Percentiles rank a stretch among this genome's conserved stretches.
These are phyloP conservation scores for western clawed frog (Xenopus tropicalis) DNA, from an alignment of 2,113 vertebrate species.

Conservation along the genomic window DNA sequence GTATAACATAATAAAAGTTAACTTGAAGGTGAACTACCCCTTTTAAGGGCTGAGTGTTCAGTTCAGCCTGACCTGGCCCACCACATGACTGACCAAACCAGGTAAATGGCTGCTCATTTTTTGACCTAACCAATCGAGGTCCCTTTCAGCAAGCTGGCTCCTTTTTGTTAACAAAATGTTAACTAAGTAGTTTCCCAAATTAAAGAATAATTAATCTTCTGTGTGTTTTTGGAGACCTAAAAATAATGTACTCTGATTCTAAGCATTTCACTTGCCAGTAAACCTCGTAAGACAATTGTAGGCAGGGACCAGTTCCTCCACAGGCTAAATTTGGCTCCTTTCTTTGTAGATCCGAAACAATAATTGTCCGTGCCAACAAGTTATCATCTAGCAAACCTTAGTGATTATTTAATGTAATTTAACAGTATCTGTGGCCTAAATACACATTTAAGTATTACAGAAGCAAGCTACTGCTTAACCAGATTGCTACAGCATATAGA, in stretches of 20 bases:
- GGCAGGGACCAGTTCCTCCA: conserved; percentile 46
- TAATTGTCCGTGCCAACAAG: conserved; percentile 50
- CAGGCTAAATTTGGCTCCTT: conserved; percentile 55
- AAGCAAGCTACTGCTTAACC: neutral
- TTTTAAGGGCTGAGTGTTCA: too few relatives aligned
- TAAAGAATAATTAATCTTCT: too few relatives aligned
- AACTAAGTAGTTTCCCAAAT: too few relatives aligned
- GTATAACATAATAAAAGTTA: too few relatives aligned
- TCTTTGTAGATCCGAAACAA: conserved; percentile 52
- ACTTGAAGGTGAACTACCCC: too few relatives aligned
- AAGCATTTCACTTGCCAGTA: conserved; percentile 43
- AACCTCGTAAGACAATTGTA: conserved; percentile 53
- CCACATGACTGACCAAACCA: too few relatives aligned
- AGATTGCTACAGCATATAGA: neutral
- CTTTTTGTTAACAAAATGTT: too few relatives aligned
- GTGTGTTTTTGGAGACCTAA: conserved; percentile 44
- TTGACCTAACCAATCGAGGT: too few relatives aligned
- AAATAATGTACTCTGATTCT: conserved; percentile 34
- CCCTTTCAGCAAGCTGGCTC: too few relatives aligned
- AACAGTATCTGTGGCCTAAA: neutral
- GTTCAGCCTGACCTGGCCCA: too few relatives aligned
- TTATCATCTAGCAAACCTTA: conserved; percentile 14
- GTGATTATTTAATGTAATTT: conserved; percentile 1
- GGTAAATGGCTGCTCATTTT: too few relatives aligned
- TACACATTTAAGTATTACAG: neutral